A percentile compares a stretch with the other conserved stretches of the same genome.
Evolutionary conservation across 2,113 vertebrate genomes (phyloP).

Genomic region (Zapornia atra): DNA sequence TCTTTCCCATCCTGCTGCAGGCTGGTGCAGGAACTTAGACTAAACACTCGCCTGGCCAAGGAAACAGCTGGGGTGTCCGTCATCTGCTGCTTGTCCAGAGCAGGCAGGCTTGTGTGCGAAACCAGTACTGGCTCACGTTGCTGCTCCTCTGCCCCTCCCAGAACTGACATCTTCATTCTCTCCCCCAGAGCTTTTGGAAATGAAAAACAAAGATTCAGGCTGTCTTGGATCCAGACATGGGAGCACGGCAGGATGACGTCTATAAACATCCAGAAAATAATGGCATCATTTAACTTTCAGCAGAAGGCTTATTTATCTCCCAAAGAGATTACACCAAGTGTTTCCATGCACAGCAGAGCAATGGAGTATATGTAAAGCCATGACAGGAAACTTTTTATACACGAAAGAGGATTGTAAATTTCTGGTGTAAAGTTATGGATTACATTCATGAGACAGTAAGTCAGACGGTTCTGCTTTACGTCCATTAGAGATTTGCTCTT

Average conservation of each 20-base stretch:
- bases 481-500: background rate
- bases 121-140: accelerated
- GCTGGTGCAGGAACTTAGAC: background rate
- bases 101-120: background rate
- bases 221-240: background rate
- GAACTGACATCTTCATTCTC: background rate
- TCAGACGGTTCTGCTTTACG: background rate
- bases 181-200: background rate
- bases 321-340: background rate
- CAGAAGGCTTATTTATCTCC: slow-evolving; percentile 47
- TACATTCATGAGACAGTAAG: background rate
- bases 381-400: slow-evolving; percentile 15
- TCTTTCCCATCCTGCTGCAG: background rate
- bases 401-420: background rate
- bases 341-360: slow-evolving; percentile 12
- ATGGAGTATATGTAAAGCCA: background rate
- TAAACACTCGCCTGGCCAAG: background rate
- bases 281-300: slow-evolving; percentile 25
- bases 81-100: background rate
- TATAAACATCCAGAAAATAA: slow-evolving; percentile 37
- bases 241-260: background rate
- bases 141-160: background rate
- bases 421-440: background rate
- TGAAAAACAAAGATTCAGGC: background rate
- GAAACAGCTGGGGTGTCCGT: background rate